Conservation (phyloP, 2,797 vertebrate genomes). For the Ceyx erithaca region DNA sequence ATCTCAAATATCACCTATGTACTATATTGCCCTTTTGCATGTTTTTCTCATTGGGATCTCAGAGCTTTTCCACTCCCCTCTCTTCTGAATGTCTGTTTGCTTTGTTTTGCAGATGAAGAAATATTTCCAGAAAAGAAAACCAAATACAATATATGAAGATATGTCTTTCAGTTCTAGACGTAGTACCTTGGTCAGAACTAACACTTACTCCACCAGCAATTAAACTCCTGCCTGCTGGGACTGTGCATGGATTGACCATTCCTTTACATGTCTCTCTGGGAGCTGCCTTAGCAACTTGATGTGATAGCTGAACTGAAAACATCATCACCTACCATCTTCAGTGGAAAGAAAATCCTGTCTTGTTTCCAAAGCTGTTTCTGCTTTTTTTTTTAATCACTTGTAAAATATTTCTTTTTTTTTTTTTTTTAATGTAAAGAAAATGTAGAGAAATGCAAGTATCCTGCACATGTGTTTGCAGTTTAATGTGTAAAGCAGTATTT, state of each 20-base stretch:
- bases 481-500: background rate
- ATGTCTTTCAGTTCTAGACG: constrained; percentile 38
- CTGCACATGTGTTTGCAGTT: background rate
- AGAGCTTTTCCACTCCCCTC: background rate
- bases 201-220: fast-evolving
- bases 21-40: background rate
- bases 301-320: background rate
- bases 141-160: constrained; percentile 44
- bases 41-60: background rate
- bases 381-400: background rate
- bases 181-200: background rate
- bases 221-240: background rate
- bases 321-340: background rate
- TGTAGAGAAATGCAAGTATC: background rate
- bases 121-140: background rate
- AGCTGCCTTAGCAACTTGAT: background rate
- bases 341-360: background rate
- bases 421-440: background rate
- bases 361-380: background rate
- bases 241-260: fast-evolving
- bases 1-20: background rate
- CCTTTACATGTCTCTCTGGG: background rate
- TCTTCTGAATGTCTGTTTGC: background rate
- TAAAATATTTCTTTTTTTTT: background rate
- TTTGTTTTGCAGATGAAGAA: constrained; percentile 48